Base-by-base conservation (phyloP, 2,113 vertebrate genomes). In the Terrapene triunguis region DNA sequence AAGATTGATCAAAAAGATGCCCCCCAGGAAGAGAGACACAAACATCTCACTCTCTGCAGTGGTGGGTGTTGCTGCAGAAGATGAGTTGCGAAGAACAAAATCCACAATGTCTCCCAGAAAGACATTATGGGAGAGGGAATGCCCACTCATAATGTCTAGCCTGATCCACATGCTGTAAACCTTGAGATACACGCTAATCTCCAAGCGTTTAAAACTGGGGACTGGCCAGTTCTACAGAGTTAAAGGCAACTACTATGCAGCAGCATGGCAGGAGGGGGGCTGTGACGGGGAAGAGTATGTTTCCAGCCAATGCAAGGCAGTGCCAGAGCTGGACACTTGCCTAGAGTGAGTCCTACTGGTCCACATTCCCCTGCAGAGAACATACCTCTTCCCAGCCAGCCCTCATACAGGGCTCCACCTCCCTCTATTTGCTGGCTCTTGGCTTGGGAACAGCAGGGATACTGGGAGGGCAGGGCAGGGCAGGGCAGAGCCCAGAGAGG, bases 61-160 rank as follows among this genome's bases (percentile, higher is more conserved):
- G 24, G 25, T 47, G 74, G 44, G 22, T 12, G 4, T 9, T 38
- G 65, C 65, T 38, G 25, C 11, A 29, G 24, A 78, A 78, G 25
- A 25, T 27, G 25, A 27, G 12, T 16, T 25, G 24, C 25, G 4
- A 47, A 78, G 74, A 47, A 78, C 22, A 78, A 78, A 78, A 78
- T 47, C 42, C 24, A 47, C 10, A 11, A 47, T 5, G 12, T 47
- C 42, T 25, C 9, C 72, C 38, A 74, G 72, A 25, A 44, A 44
- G 74, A 47, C 38, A 47, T 38, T 38, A 22, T 6, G 12, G 42
- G 7, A 78, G 22, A 72, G 35, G 35, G n/a, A 38, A 72, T 72
- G 65, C 5, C 13, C 87, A 10, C 47, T 21, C 42, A 38, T 10
- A 0, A 0, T 0, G 0, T 14, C 53, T 53, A 55, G 80, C 57